phyloP scores from a whole-genome alignment of 2,797 vertebrate genomes.

The Sebastiscus albofasciatus region DNA sequence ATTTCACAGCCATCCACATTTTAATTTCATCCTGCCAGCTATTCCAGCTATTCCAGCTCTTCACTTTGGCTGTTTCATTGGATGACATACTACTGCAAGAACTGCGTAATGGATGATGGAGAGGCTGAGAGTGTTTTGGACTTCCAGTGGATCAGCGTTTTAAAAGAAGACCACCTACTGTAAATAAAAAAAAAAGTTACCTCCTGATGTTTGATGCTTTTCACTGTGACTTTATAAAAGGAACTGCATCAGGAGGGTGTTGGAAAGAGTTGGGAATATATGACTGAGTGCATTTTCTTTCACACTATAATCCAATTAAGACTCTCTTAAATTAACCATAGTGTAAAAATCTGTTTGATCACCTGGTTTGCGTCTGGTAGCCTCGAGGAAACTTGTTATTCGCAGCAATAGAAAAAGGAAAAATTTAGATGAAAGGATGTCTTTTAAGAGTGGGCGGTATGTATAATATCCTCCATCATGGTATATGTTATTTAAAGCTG shows the following conservation, averaged over 20 bases:
- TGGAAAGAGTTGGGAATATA: neutral
- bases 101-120: neutral
- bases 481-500: neutral
- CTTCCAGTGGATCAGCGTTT: constrained; percentile 28
- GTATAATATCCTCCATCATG: neutral
- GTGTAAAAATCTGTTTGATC: neutral
- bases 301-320: neutral
- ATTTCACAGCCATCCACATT: constrained; percentile 31
- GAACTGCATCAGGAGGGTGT: neutral
- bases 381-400: neutral
- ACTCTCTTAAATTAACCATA: neutral
- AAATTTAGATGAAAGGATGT: neutral
- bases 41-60: constrained; percentile 22
- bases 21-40: constrained; percentile 21
- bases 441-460: neutral
- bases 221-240: neutral
- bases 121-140: neutral
- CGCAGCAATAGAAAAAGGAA: neutral
- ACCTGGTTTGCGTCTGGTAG: neutral
- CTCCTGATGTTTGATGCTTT: constrained; percentile 14
- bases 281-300: neutral
- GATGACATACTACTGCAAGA: constrained; percentile 16
- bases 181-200: constrained; percentile 3
- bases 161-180: constrained; percentile 20
- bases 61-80: constrained; percentile 12